Evolutionary conservation across 2,797 vertebrate genomes (phyloP).

Genomic region (Linurgus olivaceus): DNA sequence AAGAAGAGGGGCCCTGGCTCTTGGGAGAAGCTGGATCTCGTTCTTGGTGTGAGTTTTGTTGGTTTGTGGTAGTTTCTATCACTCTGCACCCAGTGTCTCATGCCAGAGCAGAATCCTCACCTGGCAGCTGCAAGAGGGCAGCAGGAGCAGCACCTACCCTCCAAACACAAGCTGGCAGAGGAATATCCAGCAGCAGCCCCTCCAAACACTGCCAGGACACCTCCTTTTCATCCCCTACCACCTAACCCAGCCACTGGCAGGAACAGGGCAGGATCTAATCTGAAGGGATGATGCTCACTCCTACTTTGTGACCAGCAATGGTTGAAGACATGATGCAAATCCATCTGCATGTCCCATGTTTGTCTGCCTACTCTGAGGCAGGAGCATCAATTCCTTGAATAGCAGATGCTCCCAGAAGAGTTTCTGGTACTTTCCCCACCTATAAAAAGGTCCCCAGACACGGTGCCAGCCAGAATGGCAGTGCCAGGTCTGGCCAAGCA

Average conservation of each 20-base stretch:
- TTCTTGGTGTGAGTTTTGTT: neutral
- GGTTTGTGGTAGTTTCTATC: neutral
- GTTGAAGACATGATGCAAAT: accelerated
- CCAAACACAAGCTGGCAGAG: neutral
- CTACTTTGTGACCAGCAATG: neutral
- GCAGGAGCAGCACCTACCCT: neutral
- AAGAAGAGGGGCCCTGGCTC: neutral
- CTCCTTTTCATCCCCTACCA: neutral
- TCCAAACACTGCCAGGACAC: neutral
- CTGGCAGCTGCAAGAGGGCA: neutral
- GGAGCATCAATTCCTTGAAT: accelerated
- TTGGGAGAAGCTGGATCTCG: neutral
- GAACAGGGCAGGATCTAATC: neutral
- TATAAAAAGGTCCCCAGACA: neutral
- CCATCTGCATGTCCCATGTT: neutral
- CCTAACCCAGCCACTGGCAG: neutral
- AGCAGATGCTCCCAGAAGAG: neutral
- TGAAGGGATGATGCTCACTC: neutral
- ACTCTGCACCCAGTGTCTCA: accelerated
- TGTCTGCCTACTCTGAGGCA: neutral
- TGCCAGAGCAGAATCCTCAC: neutral
- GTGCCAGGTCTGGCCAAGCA: neutral
- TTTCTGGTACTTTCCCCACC: neutral
- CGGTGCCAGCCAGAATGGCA: neutral
- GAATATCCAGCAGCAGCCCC: neutral